Percentiles rank a stretch among this genome's conserved stretches.
These are phyloP conservation scores for Elysia chlorotica DNA, from an alignment of 1,140 invertebrate species.

Conservation along the genomic window DNA sequence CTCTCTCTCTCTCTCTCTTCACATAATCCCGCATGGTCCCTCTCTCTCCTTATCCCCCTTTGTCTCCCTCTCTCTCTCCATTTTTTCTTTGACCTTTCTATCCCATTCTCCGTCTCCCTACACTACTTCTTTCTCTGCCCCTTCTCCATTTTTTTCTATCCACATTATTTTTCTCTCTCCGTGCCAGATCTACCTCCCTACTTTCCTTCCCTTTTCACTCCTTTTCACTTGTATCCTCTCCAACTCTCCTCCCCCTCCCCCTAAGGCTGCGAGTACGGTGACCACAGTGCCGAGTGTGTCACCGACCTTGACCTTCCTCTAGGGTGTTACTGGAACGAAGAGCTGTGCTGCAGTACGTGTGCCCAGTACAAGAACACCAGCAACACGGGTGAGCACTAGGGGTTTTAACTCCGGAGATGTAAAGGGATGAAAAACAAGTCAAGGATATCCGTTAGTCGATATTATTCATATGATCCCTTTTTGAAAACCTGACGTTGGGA, in stretches of 20 bases:
- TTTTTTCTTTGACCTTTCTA: background rate
- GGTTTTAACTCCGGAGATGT: background rate
- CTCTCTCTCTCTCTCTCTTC: background rate
- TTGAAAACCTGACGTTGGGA: no score
- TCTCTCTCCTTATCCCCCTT: background rate
- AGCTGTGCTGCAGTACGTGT: slow-evolving; percentile 20
- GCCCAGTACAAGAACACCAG: background rate
- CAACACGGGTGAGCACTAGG: background rate
- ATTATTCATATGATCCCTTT: no score
- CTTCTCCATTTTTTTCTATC: background rate
- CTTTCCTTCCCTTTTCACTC: background rate
- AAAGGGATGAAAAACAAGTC: no score
- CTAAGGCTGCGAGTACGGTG: slow-evolving; percentile 24
- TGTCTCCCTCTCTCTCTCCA: background rate
- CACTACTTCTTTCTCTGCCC: background rate
- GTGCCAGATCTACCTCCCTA: background rate
- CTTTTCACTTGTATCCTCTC: background rate
- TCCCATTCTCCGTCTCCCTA: background rate
- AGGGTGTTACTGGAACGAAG: slow-evolving; percentile 23
- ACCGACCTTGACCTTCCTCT: slow-evolving; percentile 10
- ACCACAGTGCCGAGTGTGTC: slow-evolving; percentile 10
- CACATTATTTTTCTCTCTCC: background rate
- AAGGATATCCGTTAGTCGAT: no score
- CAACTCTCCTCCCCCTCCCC: background rate
- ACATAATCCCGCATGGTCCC: no score